Evolutionary conservation across 2,797 vertebrate species (phyloP).

Genomic region (Hydrophis major): DNA sequence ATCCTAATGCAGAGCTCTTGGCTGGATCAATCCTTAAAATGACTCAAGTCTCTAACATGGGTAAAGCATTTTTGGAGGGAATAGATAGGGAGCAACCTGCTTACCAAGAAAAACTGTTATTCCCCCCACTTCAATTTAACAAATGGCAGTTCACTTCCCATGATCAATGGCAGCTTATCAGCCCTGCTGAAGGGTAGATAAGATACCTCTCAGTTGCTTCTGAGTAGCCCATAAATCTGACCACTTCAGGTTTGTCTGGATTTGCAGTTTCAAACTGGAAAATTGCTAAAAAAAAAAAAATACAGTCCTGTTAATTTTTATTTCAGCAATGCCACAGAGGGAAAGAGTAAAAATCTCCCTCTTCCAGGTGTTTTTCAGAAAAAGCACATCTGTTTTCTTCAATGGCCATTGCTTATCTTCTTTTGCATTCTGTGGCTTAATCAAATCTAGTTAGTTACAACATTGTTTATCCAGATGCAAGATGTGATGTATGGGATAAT

Average conservation of each 20-base stretch:
- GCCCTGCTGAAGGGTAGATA: neutral
- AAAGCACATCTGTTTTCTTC: neutral
- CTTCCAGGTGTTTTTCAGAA: neutral
- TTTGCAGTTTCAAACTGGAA: neutral
- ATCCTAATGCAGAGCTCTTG: neutral
- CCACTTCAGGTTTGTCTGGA: neutral
- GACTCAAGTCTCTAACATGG: neutral
- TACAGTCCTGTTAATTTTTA: neutral
- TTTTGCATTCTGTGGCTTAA: neutral
- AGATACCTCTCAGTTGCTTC: neutral
- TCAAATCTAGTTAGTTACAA: neutral
- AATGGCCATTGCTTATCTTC: neutral
- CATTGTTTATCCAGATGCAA: neutral
- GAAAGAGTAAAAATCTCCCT: neutral
- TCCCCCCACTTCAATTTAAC: neutral
- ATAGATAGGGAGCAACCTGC: neutral
- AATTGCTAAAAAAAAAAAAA: neutral
- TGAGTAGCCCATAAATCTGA: neutral
- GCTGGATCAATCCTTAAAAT: neutral
- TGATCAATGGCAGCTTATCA: neutral
- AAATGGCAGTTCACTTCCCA: conserved; percentile 5
- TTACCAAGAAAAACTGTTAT: neutral
- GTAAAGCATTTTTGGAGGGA: neutral
- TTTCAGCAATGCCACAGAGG: neutral
- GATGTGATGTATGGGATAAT: neutral